Evolutionary conservation across 2,797 vertebrate genomes (phyloP).

Genomic region (Cyprinodon diabolis): DNA sequence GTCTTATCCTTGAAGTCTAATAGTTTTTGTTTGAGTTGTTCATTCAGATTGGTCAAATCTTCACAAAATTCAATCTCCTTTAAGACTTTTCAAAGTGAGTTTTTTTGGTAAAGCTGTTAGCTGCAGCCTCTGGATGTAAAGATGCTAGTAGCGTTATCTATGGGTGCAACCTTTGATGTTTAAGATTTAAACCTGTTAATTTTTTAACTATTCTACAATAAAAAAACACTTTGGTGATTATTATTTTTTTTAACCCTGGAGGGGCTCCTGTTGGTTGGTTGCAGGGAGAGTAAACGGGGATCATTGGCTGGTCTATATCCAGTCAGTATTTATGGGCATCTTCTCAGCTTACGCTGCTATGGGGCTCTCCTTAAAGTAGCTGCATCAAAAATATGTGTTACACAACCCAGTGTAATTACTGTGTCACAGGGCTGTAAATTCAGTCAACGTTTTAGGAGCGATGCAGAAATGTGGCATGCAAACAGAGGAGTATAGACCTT

Average conservation of each 20-base stretch:
- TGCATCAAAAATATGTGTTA: slow-evolving; percentile 64
- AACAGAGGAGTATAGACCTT: slow-evolving; percentile 3
- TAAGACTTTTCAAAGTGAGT: neutral
- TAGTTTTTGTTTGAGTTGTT: neutral
- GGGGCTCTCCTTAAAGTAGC: slow-evolving; percentile 68
- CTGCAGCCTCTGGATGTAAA: neutral
- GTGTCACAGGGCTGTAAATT: slow-evolving; percentile 67
- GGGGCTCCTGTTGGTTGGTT: neutral
- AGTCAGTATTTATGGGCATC: slow-evolving; percentile 68
- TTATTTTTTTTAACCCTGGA: slow-evolving; percentile 5
- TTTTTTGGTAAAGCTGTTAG: neutral
- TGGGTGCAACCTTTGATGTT: no score
- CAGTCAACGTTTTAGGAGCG: slow-evolving; percentile 55
- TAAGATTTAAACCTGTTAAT: neutral
- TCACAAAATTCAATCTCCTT: neutral
- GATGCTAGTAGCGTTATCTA: neutral
- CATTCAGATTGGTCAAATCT: neutral
- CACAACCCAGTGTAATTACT: slow-evolving; percentile 61
- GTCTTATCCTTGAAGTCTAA: neutral
- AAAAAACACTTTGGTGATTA: slow-evolving; percentile 8
- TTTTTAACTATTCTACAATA: neutral
- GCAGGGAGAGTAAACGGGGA: slow-evolving; percentile 26
- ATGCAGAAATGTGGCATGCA: slow-evolving; percentile 29
- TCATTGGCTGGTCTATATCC: slow-evolving; percentile 62
- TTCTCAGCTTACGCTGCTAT: slow-evolving; percentile 63